These are phyloP conservation scores for Hermaeophaga mercurialis DNA, from an alignment of 2,888 invertebrate species.

Conservation along the genomic window DNA sequence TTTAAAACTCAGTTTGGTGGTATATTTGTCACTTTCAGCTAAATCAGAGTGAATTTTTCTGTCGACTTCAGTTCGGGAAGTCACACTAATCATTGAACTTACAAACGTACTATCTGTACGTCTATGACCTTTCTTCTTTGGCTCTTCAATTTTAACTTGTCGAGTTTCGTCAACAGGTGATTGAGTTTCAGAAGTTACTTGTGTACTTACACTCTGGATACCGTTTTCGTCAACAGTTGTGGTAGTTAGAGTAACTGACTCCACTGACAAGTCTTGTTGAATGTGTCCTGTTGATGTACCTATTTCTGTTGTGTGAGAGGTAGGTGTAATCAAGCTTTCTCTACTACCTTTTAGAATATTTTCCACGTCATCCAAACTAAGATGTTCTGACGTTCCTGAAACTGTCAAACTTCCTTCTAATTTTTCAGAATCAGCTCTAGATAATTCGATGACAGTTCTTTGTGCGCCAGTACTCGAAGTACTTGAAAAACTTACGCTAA, in stretches of 20 bases:
- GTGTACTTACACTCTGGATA: conserved; percentile 61
- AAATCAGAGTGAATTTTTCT: conserved; percentile 48
- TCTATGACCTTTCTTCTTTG: conserved; percentile 61
- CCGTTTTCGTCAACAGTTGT: conserved; percentile 59
- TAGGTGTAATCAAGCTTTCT: conserved; percentile 48
- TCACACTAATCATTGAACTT: conserved; percentile 43
- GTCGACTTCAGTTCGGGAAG: conserved; percentile 41
- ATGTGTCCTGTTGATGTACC: conserved; percentile 54
- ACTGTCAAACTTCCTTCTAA: conserved; percentile 56
- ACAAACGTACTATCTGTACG: conserved; percentile 62
- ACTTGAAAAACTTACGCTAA: conserved; percentile 65
- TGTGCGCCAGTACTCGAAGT: conserved; percentile 60
- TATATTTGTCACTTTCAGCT: conserved; percentile 55
- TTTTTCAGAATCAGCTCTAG: conserved; percentile 56
- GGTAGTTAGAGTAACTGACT: conserved; percentile 61
- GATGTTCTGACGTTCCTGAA: conserved; percentile 58
- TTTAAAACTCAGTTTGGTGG: conserved; percentile 53
- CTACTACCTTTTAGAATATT: conserved; percentile 45
- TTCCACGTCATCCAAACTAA: conserved; percentile 56
- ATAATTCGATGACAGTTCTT: conserved; percentile 58
- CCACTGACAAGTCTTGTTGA: conserved; percentile 49
- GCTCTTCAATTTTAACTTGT: conserved; percentile 43
- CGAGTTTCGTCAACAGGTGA: conserved; percentile 38
- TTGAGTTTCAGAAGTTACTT: conserved; percentile 61
- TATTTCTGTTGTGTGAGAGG: conserved; percentile 49